These are phyloP conservation scores for Lasiurus borealis DNA, from an alignment of 2,113 vertebrate genomes.

Conservation along the genomic window DNA sequence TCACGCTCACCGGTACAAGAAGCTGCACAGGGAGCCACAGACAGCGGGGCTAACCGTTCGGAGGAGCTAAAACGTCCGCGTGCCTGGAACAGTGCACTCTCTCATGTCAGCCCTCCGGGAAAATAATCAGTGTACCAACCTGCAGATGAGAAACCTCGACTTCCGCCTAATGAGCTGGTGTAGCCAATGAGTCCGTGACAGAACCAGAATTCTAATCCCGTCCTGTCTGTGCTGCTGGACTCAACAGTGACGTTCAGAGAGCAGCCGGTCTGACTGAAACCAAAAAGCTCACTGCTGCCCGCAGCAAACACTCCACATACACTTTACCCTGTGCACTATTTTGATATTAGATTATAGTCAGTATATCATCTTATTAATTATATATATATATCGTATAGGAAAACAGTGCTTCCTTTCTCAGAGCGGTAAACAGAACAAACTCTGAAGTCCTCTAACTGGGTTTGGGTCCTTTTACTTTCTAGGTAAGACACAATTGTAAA, in stretches of 20 bases:
- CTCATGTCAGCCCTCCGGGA: conserved; percentile 29
- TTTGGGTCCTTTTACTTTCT: neutral
- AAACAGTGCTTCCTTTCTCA: neutral
- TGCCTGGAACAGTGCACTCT: neutral
- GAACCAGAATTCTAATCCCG: conserved; percentile 5
- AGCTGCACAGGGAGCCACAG: neutral
- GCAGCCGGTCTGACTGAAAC: neutral
- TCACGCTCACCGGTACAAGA: neutral
- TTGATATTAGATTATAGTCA: neutral
- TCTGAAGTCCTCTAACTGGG: neutral
- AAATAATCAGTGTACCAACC: neutral
- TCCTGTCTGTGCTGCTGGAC: neutral
- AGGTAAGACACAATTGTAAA: neutral
- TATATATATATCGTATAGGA: neutral
- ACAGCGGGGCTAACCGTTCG: neutral
- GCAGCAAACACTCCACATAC: neutral
- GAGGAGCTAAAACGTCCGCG: neutral
- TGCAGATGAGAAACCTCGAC: neutral
- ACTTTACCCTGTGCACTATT: neutral
- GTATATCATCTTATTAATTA: neutral
- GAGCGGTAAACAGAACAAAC: neutral
- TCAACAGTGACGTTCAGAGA: neutral
- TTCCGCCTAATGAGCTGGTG: neutral
- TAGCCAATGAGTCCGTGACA: neutral
- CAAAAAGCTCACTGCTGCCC: neutral